These are phyloP conservation scores for Lutjanus campechanus DNA, from an alignment of 2,797 vertebrate species.

Conservation along the genomic window DNA sequence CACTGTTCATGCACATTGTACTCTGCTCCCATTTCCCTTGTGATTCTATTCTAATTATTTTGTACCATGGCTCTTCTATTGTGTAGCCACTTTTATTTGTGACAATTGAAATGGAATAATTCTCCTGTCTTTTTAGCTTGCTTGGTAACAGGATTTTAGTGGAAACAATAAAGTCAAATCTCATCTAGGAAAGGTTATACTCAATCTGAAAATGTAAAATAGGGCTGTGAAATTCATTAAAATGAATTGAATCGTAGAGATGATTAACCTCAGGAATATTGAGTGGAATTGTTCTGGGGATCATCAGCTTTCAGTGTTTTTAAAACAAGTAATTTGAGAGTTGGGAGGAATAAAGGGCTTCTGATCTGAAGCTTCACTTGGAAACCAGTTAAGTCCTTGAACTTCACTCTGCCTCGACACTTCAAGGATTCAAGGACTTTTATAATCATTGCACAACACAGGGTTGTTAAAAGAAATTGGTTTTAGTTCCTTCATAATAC, in stretches of 20 bases:
- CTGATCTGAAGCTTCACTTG: background rate
- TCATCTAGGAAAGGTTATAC: conserved; percentile 20
- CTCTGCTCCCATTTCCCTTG: conserved; percentile 35
- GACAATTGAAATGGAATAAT: conserved; percentile 5
- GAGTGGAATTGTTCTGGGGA: conserved; percentile 21
- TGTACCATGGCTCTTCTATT: conserved; percentile 22
- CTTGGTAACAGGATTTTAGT: conserved; percentile 23
- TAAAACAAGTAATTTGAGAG: conserved; percentile 19
- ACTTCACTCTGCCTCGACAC: conserved; percentile 44
- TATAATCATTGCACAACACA: too few species aligned
- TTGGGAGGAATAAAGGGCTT: conserved; percentile 23
- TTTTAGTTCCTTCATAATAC: too few species aligned
- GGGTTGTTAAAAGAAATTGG: too few species aligned
- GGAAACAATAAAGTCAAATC: conserved; percentile 10
- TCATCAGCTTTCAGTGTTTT: conserved; percentile 15
- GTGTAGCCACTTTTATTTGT: conserved; percentile 19
- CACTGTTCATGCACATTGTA: conserved; percentile 48
- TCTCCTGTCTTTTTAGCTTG: background rate
- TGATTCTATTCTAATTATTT: conserved; percentile 39
- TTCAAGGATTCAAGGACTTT: background rate
- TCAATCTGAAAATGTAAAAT: conserved; percentile 14
- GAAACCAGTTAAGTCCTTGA: conserved; percentile 51
- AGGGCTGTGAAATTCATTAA: conserved; percentile 28
- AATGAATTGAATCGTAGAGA: conserved; percentile 26
- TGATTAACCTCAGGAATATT: conserved; percentile 21